Conservation (phyloP, 2,888 invertebrate genomes). For the Falcaria lacertinaria region DNA sequence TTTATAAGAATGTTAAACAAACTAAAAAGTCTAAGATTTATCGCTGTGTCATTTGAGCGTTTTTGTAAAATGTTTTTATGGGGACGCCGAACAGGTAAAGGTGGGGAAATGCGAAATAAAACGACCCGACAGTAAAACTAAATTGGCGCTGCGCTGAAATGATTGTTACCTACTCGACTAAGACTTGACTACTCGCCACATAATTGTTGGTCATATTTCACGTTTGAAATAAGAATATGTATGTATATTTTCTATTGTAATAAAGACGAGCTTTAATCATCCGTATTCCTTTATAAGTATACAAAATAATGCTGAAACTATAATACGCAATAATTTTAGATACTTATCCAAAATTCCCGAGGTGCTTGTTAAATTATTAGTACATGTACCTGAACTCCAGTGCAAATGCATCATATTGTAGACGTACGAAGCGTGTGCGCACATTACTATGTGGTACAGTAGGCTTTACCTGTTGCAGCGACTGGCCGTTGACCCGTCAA, state of each 20-base stretch:
- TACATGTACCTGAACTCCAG: slow-evolving; percentile 19
- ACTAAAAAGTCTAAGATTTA: slow-evolving; percentile 35
- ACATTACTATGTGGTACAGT: slow-evolving; percentile 59
- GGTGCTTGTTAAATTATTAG: neutral
- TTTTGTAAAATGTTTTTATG: slow-evolving; percentile 25
- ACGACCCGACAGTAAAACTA: neutral
- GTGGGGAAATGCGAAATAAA: slow-evolving; percentile 13
- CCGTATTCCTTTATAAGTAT: no score
- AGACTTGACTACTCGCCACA: neutral
- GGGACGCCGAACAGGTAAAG: slow-evolving; percentile 10
- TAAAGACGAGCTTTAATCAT: no score
- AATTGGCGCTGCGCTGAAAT: neutral
- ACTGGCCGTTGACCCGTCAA: slow-evolving; percentile 75
- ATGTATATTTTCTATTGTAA: no score
- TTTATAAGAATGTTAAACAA: slow-evolving; percentile 22
- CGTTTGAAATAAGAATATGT: no score
- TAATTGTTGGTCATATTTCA: no score
- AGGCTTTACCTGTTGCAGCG: slow-evolving; percentile 58
- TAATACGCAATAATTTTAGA: no score
- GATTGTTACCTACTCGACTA: neutral
- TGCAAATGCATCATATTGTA: neutral
- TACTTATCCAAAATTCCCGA: no score
- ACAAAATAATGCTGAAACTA: no score
- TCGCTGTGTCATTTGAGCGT: slow-evolving; percentile 26
- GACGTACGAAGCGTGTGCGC: slow-evolving; percentile 29